Percentiles rank a stretch among this genome's conserved stretches.
Conservation (phyloP, 2,113 vertebrate genomes). For the Okapia johnstoni region DNA sequence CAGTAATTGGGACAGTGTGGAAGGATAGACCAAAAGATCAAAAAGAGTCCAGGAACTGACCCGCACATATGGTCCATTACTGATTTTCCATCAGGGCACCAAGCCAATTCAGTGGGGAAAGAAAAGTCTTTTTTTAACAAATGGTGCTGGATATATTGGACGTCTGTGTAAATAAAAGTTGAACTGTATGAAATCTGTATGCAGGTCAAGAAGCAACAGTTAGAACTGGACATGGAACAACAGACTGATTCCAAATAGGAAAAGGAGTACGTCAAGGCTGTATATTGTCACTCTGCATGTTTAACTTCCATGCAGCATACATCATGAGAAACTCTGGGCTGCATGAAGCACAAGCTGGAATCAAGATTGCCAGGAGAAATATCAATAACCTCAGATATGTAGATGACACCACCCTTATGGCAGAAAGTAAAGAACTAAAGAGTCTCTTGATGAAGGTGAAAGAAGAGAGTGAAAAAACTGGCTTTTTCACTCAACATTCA, state of each 20-base stretch:
- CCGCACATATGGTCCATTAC: background rate
- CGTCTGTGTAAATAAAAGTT: background rate
- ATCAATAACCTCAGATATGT: background rate
- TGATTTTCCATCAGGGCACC: background rate
- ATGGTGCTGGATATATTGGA: background rate
- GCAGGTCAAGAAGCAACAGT: background rate
- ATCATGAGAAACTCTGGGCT: background rate
- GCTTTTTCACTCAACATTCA: background rate
- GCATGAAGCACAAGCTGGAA: background rate
- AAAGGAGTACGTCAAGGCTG: background rate
- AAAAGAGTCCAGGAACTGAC: background rate
- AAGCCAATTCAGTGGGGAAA: background rate
- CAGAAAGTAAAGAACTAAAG: background rate
- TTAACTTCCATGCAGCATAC: background rate
- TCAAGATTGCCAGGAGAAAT: background rate
- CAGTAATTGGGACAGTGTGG: background rate
- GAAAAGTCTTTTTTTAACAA: background rate
- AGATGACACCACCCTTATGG: background rate
- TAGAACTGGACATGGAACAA: background rate
- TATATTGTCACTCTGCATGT: background rate
- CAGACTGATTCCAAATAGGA: background rate
- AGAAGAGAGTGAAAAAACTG: background rate
- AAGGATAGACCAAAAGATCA: background rate
- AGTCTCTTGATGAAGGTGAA: background rate
- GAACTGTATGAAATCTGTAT: background rate